phyloP scores from a whole-genome alignment of 2,113 vertebrate genomes.

The Prolemur simus region DNA sequence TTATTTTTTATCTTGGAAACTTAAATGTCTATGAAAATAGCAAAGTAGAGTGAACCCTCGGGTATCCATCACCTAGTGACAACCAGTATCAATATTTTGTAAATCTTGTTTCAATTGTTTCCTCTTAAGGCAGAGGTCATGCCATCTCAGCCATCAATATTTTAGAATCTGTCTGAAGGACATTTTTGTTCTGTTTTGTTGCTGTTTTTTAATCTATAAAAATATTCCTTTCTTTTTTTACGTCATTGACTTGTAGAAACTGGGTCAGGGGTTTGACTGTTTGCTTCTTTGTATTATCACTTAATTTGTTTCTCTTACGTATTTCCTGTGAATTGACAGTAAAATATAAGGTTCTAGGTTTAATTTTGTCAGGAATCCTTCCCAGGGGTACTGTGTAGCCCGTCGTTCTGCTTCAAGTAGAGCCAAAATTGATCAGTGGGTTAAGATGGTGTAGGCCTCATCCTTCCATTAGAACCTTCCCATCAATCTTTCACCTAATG shows the following conservation, averaged over 20 bases:
- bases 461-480: not conserved
- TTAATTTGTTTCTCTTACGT: not conserved
- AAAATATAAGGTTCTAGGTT: not conserved
- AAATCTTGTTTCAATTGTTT: not conserved
- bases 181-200: not conserved
- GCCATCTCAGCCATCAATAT: not conserved
- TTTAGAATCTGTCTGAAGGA: not conserved
- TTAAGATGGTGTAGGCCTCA: not conserved
- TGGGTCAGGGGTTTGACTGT: not conserved
- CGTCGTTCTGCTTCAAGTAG: not conserved
- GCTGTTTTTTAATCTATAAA: not conserved
- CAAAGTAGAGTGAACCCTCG: accelerated
- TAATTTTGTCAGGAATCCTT: not conserved
- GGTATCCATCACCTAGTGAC: not conserved
- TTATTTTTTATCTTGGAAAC: not conserved
- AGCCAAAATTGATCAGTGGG: not conserved
- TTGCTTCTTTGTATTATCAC: not conserved
- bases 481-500: not conserved
- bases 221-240: not conserved
- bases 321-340: not conserved
- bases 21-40: not conserved
- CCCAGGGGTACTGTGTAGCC: no score
- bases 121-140: not conserved
- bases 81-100: not conserved
- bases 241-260: not conserved